Percentiles rank a stretch among this genome's conserved stretches.
phyloP scores from a whole-genome alignment of 1,140 invertebrate species.

The Cyclargus thomasi region DNA sequence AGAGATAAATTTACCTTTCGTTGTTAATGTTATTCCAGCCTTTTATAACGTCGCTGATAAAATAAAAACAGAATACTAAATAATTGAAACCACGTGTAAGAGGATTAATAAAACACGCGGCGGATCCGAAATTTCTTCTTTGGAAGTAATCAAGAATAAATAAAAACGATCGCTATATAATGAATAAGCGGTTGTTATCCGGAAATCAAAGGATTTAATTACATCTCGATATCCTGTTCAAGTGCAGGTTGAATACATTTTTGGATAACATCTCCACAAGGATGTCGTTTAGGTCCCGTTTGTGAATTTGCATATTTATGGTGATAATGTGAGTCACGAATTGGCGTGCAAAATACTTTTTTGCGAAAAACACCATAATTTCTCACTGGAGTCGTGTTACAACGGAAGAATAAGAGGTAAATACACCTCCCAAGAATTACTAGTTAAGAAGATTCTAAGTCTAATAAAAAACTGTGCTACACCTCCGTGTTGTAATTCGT shows the following conservation, averaged over 20 bases:
- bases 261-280: conserved; percentile 4
- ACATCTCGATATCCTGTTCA: neutral
- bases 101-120: neutral
- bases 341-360: neutral
- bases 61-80: neutral
- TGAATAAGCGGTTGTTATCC: neutral
- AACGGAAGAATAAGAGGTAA: no score
- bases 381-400: neutral
- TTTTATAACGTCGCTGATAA: neutral
- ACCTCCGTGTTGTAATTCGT: no score
- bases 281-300: conserved; percentile 6
- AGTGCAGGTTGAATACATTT: neutral
- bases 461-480: no score
- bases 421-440: no score
- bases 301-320: conserved; percentile 14
- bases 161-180: neutral
- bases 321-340: conserved; percentile 8
- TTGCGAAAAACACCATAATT: neutral
- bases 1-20: no score
- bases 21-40: no score
- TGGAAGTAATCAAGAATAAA: neutral
- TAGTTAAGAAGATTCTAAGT: no score
- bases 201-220: neutral
- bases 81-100: neutral
- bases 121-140: neutral